phyloP scores from a whole-genome alignment of 2,888 invertebrate species.

The Ferdinandea cuprea region DNA sequence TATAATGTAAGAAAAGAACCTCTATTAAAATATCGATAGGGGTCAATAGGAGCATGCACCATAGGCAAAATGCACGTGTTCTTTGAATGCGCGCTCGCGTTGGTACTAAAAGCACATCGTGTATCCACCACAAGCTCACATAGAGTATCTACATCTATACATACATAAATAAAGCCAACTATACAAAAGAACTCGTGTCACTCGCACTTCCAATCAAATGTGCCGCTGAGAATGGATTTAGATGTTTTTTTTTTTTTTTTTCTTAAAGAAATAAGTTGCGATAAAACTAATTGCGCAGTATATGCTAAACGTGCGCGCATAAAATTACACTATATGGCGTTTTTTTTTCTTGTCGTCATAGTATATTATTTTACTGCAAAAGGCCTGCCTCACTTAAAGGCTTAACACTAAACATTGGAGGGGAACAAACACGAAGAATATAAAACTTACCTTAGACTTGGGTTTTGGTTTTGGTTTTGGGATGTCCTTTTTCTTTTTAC shows the following conservation, averaged over 20 bases:
- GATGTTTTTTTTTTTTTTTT: conserved; percentile 32
- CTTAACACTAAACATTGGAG: not conserved
- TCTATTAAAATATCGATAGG: conserved; percentile 71
- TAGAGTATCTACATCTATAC: conserved; percentile 37
- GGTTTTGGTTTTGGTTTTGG: conserved; percentile 78
- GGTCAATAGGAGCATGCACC: conserved; percentile 72
- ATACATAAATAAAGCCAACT: no score
- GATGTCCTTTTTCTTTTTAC: conserved; percentile 82
- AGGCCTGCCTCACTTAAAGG: not conserved
- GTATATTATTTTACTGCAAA: not conserved
- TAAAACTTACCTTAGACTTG: conserved; percentile 78
- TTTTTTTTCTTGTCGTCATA: not conserved
- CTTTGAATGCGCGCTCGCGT: conserved; percentile 48
- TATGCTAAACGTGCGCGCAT: conserved; percentile 74
- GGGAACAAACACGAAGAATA: conserved; percentile 5
- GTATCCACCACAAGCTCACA: conserved; percentile 16
- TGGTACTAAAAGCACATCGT: conserved; percentile 10
- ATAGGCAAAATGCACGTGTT: conserved; percentile 72
- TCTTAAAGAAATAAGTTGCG: conserved; percentile 63
- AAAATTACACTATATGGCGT: conserved; percentile 56
- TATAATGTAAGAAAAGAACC: no score
- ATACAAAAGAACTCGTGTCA: conserved; percentile 74
- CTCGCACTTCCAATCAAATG: conserved; percentile 64
- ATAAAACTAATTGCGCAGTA: conserved; percentile 75
- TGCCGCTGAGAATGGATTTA: conserved; percentile 50